Evolutionary conservation across 1,140 invertebrate genomes (phyloP), one percentile per base, ranked within the genome.

Genomic region (Aphaenogaster ashmeadi): DNA sequence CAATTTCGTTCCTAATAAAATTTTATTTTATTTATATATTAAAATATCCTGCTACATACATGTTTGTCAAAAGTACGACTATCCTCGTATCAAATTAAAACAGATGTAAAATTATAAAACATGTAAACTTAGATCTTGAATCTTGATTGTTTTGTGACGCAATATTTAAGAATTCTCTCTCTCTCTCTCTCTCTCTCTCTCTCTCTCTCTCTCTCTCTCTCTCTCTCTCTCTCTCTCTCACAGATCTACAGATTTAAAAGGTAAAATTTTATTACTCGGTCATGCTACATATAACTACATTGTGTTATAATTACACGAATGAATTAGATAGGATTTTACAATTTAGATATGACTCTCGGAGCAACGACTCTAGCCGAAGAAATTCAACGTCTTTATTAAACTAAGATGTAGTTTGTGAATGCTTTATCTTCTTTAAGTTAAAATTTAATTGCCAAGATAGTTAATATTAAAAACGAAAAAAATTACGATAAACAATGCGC

Each of bases 391-490:
- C 6, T 56, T 38, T 27, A 44, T 60, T 77, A 60, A 77, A 58
- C 33, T 27, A 41, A 58, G 36, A 75, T 77, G 3, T 33, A 21
- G n/a, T 41, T 78, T 62, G 21, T 0, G 8, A 38, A 44, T 6
- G 6, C 9, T 67, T 67, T 67, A 67, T 4, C 0, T 54, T 41
- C 18, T 54, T 54, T 33, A 11, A 54, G 4, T 41, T 75, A 15
- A 75, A 1, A 21, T 75, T 75, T 38, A 75, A 75, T 75, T 56
- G n/a, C 11, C 11, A 74, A 71, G 15, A 69, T 71, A 36, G 3
- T 72, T 54, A 52, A 52, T 33, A 47, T 18, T 15, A 7, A 15
- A 50, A 50, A 71, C 8, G 15, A 50, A 33, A 13, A 36, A 41
- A 67, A 18, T n/a, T 44, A n/a, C n/a, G n/a, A 6, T n/a, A 5